phyloP scores from a whole-genome alignment of 1,140 invertebrate genomes.

The Halictus rubicundus region DNA sequence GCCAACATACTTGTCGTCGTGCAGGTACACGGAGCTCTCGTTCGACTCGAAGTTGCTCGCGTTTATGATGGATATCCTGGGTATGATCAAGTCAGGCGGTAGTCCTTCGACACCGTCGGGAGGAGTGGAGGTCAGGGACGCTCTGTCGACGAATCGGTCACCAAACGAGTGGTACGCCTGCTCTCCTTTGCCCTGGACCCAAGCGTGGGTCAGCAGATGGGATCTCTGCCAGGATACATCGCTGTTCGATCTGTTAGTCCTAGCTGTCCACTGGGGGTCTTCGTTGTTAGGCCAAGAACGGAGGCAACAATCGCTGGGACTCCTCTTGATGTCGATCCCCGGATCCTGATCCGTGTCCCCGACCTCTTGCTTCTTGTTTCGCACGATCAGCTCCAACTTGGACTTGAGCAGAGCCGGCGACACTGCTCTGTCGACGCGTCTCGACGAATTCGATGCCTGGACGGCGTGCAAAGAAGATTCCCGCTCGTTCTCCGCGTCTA shows the following conservation, averaged over 20 bases:
- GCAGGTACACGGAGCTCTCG: constrained; percentile 73
- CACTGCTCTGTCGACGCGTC: constrained; percentile 78
- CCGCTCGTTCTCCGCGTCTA: constrained; percentile 56
- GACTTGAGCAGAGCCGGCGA: constrained; percentile 83
- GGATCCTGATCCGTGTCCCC: constrained; percentile 16
- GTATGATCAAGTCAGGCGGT: constrained; percentile 68
- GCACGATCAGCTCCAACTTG: constrained; percentile 75
- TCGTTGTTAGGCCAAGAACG: constrained; percentile 59
- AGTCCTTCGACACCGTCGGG: constrained; percentile 49
- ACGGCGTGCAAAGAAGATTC: background rate
- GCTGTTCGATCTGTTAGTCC: constrained; percentile 73
- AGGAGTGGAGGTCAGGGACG: constrained; percentile 46
- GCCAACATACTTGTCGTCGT: constrained; percentile 67
- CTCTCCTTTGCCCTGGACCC: constrained; percentile 63
- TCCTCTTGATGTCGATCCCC: constrained; percentile 50
- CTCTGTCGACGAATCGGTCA: constrained; percentile 35
- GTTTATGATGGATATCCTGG: constrained; percentile 77
- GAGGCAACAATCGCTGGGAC: constrained; percentile 65
- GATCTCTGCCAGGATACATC: constrained; percentile 75
- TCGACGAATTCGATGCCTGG: constrained; percentile 30
- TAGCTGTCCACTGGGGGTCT: constrained; percentile 42
- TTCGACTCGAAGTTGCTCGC: constrained; percentile 77
- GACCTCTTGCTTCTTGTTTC: constrained; percentile 49
- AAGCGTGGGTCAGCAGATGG: constrained; percentile 64
- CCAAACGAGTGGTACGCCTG: constrained; percentile 65